These are phyloP conservation scores for Sycophila texana DNA, from an alignment of 2,888 invertebrate genomes.

Conservation along the genomic window DNA sequence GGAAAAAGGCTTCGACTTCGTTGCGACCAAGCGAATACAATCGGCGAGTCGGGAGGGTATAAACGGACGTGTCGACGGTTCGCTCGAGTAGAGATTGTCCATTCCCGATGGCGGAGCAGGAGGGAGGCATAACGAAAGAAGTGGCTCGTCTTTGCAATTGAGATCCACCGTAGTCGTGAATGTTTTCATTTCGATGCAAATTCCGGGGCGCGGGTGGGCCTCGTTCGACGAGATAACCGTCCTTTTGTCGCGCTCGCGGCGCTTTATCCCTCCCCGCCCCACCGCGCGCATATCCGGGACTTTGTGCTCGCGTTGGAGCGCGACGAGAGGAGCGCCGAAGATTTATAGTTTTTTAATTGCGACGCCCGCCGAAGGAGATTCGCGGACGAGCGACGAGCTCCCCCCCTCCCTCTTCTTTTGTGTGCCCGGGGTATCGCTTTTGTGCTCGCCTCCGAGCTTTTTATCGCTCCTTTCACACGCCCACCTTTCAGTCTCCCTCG, in stretches of 20 bases:
- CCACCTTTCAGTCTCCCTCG: too few species aligned
- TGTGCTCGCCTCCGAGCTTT: neutral
- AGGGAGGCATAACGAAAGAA: constrained; percentile 13
- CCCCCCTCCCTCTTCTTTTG: too few species aligned
- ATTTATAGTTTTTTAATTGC: constrained; percentile 47
- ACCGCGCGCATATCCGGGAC: neutral
- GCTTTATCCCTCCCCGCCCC: neutral
- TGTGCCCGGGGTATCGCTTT: too few species aligned
- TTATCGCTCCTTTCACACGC: neutral
- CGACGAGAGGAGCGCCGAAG: neutral
- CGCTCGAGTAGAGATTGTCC: constrained; percentile 10
- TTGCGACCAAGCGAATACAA: constrained; percentile 24
- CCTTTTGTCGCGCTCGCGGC: constrained; percentile 40
- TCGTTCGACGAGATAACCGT: constrained; percentile 28
- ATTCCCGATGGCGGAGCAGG: neutral
- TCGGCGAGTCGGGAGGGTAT: neutral
- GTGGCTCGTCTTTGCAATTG: constrained; percentile 41
- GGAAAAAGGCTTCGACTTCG: neutral
- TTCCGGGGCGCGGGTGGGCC: constrained; percentile 14
- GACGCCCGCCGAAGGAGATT: neutral
- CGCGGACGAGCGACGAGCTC: neutral
- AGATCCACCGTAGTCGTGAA: constrained; percentile 22
- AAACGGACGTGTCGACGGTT: neutral
- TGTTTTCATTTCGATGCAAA: constrained; percentile 57
- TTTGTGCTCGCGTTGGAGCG: neutral